Evolutionary conservation across 1,140 invertebrate species (phyloP), one percentile per base, ranked within the genome.

Genomic region (Cydia fagiglandana): DNA sequence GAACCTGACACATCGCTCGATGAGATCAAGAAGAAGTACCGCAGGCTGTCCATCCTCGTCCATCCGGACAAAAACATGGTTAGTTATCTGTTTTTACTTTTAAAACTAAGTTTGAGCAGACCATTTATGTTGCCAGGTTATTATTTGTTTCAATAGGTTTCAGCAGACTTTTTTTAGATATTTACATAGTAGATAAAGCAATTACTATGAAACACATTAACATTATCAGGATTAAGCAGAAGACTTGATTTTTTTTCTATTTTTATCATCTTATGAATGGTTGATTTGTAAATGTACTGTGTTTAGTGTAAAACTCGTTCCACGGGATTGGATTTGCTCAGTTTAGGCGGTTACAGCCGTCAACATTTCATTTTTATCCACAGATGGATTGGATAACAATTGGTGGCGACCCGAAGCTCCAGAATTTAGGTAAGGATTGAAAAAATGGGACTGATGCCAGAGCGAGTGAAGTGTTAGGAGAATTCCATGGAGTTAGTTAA

Each of bases 11-110:
- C 96, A 30, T 92, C 96, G 41, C 88, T 99, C 56, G 97, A 99
- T 83, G 97, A 98, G 89, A 96, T 99, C 30, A 99, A 99, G 90
- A 99, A 99, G 88, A 99, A 99, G 93, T 99, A 99, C 90, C 95
- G 97, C 92, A 95, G 97, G 84, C 95, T 99, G 84, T 99, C 99
- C 15, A 98, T 99, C 91, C 94, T 99, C 79, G 98, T 99, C 1
- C 99, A 99, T 96, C 99, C 99, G 64, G 98, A 99, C 87, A 99
- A 99, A 94, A 99, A 99, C 94, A 93, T 93, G 77, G 93, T 94
- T 82, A 88, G 88, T 82, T 38, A 73, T 50, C 70, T 47, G 20
- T 61, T 61, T 61, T 9, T 61, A 24, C 9, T 61, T 61, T 24
- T 61, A 61, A 61, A 10, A 12, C 9, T 3, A 12, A 20, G 56